Base-by-base conservation (phyloP, 2,113 vertebrate genomes). In the Beaufortia kweichowensis region DNA sequence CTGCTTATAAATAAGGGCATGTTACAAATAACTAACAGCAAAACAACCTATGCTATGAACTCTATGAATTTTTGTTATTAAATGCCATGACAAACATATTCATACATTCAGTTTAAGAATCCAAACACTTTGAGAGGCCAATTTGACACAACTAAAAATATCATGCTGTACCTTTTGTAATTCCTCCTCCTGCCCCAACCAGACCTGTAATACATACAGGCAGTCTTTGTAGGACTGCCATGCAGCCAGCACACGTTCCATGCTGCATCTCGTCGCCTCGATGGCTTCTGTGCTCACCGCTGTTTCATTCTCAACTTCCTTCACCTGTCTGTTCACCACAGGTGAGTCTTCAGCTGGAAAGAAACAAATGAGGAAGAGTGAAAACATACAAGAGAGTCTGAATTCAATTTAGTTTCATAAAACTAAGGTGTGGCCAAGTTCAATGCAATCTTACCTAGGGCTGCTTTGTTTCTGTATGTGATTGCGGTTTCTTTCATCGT, bases 191-290 rank as follows among this genome's bases (percentile, higher is more conserved):
- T 93, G 73, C 1, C 50, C 91, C 82, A 95, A 86, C 88, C 89
- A 93, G 0, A 43, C 66, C 79, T 88, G 92, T 5, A 95, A 63
- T n/a, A 87, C 85, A 33, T 17, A 56, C 3, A 89, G 85, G 3
- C 86, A 90, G 79, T 93, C 87, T 24, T 66, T 71, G 23, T 93
- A 95, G 53, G 75, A 84, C 64, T 76, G 80, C 94, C 94, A 95
- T 21, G 83, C 87, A 6, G 80, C 77, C 21, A 91, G 70, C 14
- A 91, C 85, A 67, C 92, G 91, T 29, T 89, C 85, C 39, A 95
- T 65, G 1, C 76, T 86, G 7, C 78, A 79, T 29, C 83, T 91
- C 50, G 87, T 87, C 43, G 26, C 81, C 33, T 79, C 73, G 81
- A 91, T 86, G 6, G 83, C 85, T 65, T 91, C 84, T 77, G 60